A percentile compares a stretch with the other conserved stretches of the same genome.
Conservation (phyloP, 2,113 vertebrate species). For the Periophthalmodon schlosseri region DNA sequence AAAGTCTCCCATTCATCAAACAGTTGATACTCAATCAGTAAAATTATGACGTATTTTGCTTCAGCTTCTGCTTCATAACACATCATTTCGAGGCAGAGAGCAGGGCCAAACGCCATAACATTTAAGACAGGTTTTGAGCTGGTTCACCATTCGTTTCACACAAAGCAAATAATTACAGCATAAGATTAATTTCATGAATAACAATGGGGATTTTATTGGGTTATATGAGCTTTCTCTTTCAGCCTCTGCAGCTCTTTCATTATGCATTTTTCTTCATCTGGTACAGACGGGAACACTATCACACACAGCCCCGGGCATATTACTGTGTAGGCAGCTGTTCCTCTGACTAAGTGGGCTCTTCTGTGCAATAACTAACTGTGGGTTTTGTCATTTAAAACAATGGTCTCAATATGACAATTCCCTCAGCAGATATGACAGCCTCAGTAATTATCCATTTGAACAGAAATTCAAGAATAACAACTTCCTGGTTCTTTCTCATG, state of each 20-base stretch:
- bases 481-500: neutral
- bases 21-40: conserved; percentile 25
- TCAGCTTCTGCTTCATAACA: conserved; percentile 9
- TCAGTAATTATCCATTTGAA: neutral
- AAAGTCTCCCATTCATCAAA: conserved; percentile 40
- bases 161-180: conserved; percentile 55
- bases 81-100: conserved; percentile 6
- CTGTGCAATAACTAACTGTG: conserved; percentile 67
- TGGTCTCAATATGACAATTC: conserved; percentile 9
- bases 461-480: neutral
- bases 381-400: conserved; percentile 50
- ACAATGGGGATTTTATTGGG: conserved; percentile 47
- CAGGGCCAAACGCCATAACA: conserved; percentile 41
- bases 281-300: conserved; percentile 58
- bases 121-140: conserved; percentile 20
- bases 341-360: conserved; percentile 60
- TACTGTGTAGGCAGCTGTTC: conserved; percentile 62
- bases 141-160: conserved; percentile 23
- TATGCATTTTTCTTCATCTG: conserved; percentile 29
- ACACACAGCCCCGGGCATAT: conserved; percentile 62
- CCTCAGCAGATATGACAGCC: neutral
- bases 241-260: conserved; percentile 25
- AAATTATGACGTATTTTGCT: conserved; percentile 24
- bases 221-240: conserved; percentile 39
- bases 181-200: conserved; percentile 63